Percentiles rank a stretch among this genome's conserved stretches.
Conservation (phyloP, 2,797 vertebrate genomes). For the Pantherophis vulpinus region DNA sequence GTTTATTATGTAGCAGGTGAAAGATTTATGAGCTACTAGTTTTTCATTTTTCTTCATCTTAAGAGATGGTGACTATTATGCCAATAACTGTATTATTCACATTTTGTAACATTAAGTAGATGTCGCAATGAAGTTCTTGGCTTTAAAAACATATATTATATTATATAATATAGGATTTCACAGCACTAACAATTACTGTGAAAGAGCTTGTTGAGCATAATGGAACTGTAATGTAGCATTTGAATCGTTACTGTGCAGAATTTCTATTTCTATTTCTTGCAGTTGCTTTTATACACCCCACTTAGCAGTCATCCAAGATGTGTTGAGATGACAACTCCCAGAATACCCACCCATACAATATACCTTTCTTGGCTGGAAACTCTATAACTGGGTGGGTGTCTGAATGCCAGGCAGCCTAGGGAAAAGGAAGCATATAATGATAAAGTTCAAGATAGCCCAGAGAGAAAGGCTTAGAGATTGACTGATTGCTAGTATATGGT, state of each 20-base stretch:
- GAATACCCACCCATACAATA: not conserved
- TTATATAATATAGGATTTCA: not conserved
- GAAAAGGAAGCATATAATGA: not conserved
- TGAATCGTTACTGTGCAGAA: not conserved
- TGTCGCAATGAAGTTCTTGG: conserved; percentile 40
- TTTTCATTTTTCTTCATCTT: conserved; percentile 54
- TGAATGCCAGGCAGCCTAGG: not conserved
- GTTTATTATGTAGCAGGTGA: conserved; percentile 40
- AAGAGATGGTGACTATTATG: conserved; percentile 54
- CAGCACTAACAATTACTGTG: not conserved
- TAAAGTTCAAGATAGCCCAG: not conserved
- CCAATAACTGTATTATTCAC: conserved; percentile 57
- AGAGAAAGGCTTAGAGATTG: not conserved
- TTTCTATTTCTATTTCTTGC: not conserved
- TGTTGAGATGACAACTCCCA: not conserved
- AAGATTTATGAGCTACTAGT: conserved; percentile 31
- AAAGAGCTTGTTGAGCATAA: not conserved
- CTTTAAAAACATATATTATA: conserved; percentile 31
- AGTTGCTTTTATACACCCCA: not conserved
- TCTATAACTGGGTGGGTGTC: not conserved
- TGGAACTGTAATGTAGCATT: not conserved
- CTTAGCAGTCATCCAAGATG: not conserved
- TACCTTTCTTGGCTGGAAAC: not conserved
- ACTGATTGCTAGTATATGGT: not conserved
- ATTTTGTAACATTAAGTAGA: conserved; percentile 56